Evolutionary conservation across 2,888 invertebrate species (phyloP), one percentile per base, ranked within the genome.

Genomic region (Rhopalosiphum nymphaeae): DNA sequence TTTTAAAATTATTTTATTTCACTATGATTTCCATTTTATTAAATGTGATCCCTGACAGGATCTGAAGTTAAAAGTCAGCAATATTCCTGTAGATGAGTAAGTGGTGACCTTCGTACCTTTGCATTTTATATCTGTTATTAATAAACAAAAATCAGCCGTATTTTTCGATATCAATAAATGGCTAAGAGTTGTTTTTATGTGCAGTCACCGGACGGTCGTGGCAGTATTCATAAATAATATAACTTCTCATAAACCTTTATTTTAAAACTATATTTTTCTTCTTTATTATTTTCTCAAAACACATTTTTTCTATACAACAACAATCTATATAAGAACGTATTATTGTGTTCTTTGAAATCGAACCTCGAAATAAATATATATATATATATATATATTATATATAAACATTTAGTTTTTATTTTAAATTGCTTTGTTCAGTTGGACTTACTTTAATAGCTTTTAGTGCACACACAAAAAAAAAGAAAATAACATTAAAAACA

Each of bases 161-260:
- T 78, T 36, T 36, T 78, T 49, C 5, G 89, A 16, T n/a, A n/a
- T 21, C 9, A 44, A 90, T 46, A 67, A 46, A 90, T 11, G 16
- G 9, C 78, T n/a, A 61, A 29, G 61, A n/a, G 44, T 90, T 67
- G n/a, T 57, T 44, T 90, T 53, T 89, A 44, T n/a, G 13, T 42
- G 29, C 10, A 56, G 25, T 16, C n/a, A 13, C 29, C 57, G 16
- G 13, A 89, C 57, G 88, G 57, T 57, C 9, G 16, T 46, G 44
- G n/a, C 90, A 49, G 46, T 21, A 67, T 90, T 90, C 90, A 46
- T 90, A 90, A 67, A 89, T 89, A 44, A 90, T 46, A 67, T 13
- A 29, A 46, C n/a, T 67, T 5, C n/a, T 21, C 36, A 11, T n/a
- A 46, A 90, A 67, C n/a, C 46, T 67, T 89, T 90, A 90, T 90